Percentiles rank a stretch among this genome's conserved stretches.
These are phyloP conservation scores for Caenorhabditis brenneri DNA, from an alignment of 1,140 invertebrate species.

Conservation along the genomic window DNA sequence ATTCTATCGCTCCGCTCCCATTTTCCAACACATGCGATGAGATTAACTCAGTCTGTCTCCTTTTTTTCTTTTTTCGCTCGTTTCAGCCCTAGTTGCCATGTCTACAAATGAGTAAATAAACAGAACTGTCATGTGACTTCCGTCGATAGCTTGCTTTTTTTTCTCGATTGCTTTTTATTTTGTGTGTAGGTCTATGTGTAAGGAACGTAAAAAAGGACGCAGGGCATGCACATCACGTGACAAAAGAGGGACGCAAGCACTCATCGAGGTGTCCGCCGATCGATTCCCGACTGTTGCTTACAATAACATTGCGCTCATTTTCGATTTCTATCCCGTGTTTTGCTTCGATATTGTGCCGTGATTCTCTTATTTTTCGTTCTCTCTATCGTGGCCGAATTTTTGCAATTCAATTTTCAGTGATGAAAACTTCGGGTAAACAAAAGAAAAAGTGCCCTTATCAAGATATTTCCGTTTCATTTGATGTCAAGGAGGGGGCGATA, in stretches of 20 bases:
- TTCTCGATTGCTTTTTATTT: not conserved
- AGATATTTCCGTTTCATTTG: not conserved
- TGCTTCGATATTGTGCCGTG: not conserved
- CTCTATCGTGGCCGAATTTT: not conserved
- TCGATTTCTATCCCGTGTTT: not conserved
- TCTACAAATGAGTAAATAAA: not conserved
- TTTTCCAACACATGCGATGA: not conserved
- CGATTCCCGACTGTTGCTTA: not conserved
- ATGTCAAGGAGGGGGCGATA: not conserved
- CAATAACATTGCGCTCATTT: not conserved
- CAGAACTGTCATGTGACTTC: not conserved
- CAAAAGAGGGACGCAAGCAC: slow-evolving; percentile 17
- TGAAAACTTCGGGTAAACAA: not conserved
- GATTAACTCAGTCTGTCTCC: not conserved
- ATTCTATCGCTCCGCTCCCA: not conserved
- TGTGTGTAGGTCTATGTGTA: not conserved
- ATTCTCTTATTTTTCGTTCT: not conserved
- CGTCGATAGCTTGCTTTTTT: not conserved
- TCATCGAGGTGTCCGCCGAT: slow-evolving; percentile 33
- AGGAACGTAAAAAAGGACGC: not conserved
- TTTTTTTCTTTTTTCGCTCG: not conserved
- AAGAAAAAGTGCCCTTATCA: not conserved
- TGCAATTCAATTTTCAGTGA: not conserved
- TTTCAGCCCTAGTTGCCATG: not conserved
- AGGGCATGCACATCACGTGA: slow-evolving; percentile 29